Evolutionary conservation across 2,888 invertebrate species (phyloP).

Genomic region (Andrena trimmerana): DNA sequence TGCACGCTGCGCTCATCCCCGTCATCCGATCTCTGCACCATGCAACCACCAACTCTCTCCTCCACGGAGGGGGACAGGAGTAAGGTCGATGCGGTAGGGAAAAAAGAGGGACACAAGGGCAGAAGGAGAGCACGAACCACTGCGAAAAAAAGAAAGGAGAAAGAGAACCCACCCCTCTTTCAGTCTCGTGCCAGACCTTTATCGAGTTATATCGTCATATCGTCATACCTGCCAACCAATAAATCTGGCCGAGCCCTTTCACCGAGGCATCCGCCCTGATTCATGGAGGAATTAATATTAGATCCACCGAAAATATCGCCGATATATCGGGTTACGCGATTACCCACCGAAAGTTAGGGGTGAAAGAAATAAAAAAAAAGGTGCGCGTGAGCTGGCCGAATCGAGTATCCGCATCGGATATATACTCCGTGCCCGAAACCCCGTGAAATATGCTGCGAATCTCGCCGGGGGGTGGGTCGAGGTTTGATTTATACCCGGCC

Average conservation of each 20-base stretch:
- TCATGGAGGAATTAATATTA: constrained; percentile 78
- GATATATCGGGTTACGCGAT: constrained; percentile 65
- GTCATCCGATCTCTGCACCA: constrained; percentile 73
- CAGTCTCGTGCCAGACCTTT: constrained; percentile 73
- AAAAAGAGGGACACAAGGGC: not conserved
- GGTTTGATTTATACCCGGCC: constrained; percentile 40
- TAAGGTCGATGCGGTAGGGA: constrained; percentile 31
- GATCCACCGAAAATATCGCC: constrained; percentile 69
- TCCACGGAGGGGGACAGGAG: constrained; percentile 22
- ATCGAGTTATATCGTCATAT: constrained; percentile 79
- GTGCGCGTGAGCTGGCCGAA: constrained; percentile 17
- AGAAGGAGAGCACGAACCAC: constrained; percentile 11
- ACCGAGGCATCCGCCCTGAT: constrained; percentile 68
- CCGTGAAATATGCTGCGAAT: constrained; percentile 55
- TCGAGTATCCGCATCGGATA: constrained; percentile 24
- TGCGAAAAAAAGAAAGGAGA: constrained; percentile 10
- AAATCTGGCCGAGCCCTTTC: constrained; percentile 75
- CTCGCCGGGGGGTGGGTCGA: not conserved
- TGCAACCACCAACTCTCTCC: constrained; percentile 60
- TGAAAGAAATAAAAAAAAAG: constrained; percentile 22
- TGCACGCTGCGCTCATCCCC: constrained; percentile 76
- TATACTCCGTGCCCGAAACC: constrained; percentile 15
- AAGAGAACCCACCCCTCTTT: constrained; percentile 45
- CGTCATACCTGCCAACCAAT: constrained; percentile 79
- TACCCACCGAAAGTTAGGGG: constrained; percentile 21